A percentile compares a stretch with the other conserved stretches of the same genome.
Evolutionary conservation across 1,140 invertebrate genomes (phyloP).

Genomic region (Druon quercuslanigerum): DNA sequence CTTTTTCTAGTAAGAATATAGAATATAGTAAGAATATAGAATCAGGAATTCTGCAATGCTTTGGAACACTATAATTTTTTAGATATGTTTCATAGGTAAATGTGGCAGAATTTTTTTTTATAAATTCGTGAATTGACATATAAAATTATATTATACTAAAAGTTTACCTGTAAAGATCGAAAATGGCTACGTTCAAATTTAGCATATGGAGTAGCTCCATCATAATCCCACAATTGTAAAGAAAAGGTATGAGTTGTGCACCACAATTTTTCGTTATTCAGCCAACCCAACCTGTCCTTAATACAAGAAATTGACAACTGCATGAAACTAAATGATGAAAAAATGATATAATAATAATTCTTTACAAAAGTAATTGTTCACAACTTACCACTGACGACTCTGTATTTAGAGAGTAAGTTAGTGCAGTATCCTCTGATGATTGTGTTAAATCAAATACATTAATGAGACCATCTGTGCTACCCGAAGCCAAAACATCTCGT

Average conservation of each 20-base stretch:
- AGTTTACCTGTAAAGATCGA: constrained; percentile 52
- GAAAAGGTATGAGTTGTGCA: constrained; percentile 84
- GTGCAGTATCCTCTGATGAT: constrained; percentile 86
- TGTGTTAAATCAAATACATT: constrained; percentile 90
- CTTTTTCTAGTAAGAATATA: too few species aligned
- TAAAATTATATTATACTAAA: constrained; percentile 35
- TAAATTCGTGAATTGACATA: not conserved
- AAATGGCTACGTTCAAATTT: constrained; percentile 77
- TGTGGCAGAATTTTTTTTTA: not conserved
- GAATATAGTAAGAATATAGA: too few species aligned
- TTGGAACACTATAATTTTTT: not conserved
- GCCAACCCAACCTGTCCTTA: constrained; percentile 71
- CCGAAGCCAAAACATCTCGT: constrained; percentile 82
- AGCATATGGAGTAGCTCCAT: constrained; percentile 77
- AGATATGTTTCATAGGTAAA: not conserved
- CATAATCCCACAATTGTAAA: constrained; percentile 83
- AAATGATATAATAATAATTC: constrained; percentile 21
- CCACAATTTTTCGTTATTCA: constrained; percentile 76
- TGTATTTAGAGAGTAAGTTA: constrained; percentile 87
- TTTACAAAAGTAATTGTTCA: constrained; percentile 32
- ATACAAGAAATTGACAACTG: constrained; percentile 41
- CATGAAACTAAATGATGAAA: constrained; percentile 34
- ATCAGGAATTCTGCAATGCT: not conserved
- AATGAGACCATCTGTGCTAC: constrained; percentile 89
- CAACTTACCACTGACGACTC: constrained; percentile 85